Evolutionary conservation across 2,888 invertebrate species (phyloP).

Genomic region (Patella ulyssiponensis): DNA sequence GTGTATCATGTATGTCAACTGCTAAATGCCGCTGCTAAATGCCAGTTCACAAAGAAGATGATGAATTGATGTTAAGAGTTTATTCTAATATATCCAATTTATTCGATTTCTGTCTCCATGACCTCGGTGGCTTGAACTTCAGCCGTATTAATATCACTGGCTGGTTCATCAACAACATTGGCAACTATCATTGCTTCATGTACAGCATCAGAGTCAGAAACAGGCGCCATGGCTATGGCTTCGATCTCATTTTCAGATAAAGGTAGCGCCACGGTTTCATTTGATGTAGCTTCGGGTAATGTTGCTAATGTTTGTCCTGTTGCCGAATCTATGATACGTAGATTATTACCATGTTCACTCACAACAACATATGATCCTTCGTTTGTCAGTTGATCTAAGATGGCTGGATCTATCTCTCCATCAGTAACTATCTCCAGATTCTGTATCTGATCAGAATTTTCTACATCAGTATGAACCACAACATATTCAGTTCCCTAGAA

Average conservation of each 20-base stretch:
- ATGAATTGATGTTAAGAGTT: too few species aligned
- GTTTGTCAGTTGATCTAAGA: constrained; percentile 47
- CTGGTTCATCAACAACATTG: constrained; percentile 35
- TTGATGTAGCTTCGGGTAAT: constrained; percentile 27
- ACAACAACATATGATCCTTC: constrained; percentile 48
- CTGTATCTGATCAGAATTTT: constrained; percentile 40
- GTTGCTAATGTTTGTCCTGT: constrained; percentile 53
- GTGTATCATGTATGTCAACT: too few species aligned
- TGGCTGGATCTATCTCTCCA: constrained; percentile 38
- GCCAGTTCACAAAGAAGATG: too few species aligned
- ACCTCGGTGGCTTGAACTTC: constrained; percentile 5
- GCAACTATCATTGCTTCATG: constrained; percentile 39
- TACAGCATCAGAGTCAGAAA: constrained; percentile 30
- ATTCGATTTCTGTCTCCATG: neutral
- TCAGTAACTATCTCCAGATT: constrained; percentile 55
- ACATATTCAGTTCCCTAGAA: constrained; percentile 87
- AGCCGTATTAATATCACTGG: constrained; percentile 10
- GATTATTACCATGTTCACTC: constrained; percentile 40
- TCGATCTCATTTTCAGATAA: constrained; percentile 38
- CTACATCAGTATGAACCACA: constrained; percentile 77
- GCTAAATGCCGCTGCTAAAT: too few species aligned
- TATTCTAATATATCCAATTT: too few species aligned
- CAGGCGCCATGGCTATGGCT: constrained; percentile 40
- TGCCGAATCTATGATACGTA: constrained; percentile 51
- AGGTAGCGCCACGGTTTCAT: constrained; percentile 35